phyloP scores from a whole-genome alignment of 2,113 vertebrate species.

The Thomomys bottae region DNA sequence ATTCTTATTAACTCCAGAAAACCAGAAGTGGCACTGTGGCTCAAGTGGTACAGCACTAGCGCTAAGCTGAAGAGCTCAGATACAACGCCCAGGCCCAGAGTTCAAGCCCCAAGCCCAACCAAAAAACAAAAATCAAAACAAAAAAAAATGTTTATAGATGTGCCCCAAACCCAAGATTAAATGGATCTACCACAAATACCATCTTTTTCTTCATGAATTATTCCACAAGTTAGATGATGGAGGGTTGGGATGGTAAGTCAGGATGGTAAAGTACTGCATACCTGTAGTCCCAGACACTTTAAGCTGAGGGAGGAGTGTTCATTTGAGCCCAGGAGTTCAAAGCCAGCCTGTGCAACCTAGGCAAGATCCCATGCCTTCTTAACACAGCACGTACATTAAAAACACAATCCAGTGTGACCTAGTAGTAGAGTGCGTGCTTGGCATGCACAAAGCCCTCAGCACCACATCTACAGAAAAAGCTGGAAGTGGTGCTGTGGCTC shows the following conservation, averaged over 20 bases:
- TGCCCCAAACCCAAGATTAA: neutral
- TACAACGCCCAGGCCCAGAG: too few relatives aligned
- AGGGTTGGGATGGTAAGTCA: too few relatives aligned
- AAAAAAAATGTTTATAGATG: too few relatives aligned
- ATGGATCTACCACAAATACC: neutral
- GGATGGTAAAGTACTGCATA: neutral
- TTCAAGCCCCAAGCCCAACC: too few relatives aligned
- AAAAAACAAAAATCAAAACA: too few relatives aligned
- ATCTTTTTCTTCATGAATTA: slow-evolving; percentile 8
- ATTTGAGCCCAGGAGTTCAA: neutral
- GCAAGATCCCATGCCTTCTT: neutral
- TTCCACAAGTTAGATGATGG: neutral
- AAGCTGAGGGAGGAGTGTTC: neutral
- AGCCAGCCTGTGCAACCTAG: neutral
- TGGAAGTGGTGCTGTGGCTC: neutral
- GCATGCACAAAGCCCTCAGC: neutral
- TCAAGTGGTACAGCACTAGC: too few relatives aligned
- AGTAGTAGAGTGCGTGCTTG: neutral
- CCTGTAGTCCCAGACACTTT: too few relatives aligned
- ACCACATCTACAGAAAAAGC: neutral
- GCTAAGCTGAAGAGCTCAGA: too few relatives aligned
- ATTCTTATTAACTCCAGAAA: too few relatives aligned
- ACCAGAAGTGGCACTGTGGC: too few relatives aligned
- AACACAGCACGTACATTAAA: neutral
- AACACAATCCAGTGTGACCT: neutral